Conservation (phyloP, 1,140 invertebrate species). For the Mizuhopecten yessoensis region DNA sequence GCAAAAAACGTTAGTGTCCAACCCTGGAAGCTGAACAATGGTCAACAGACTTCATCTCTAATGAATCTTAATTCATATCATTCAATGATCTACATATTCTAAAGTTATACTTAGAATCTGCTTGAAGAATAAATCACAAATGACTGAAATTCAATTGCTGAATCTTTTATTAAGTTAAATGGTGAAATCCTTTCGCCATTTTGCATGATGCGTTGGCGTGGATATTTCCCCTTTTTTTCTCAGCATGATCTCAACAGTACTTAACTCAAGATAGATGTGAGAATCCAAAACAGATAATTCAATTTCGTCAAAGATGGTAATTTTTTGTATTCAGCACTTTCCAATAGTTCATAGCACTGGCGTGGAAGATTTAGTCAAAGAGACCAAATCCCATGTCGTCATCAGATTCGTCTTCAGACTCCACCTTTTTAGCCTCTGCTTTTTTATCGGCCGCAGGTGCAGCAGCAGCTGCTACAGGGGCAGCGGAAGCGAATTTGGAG, state of each 20-base stretch:
- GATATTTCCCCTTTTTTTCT: neutral
- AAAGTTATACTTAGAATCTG: no score
- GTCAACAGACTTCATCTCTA: no score
- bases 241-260: neutral
- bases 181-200: neutral
- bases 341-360: neutral
- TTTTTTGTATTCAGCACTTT: neutral
- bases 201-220: neutral
- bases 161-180: neutral
- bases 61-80: no score
- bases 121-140: constrained; percentile 7
- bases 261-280: neutral
- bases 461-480: constrained; percentile 86
- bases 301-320: neutral
- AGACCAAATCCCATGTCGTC: constrained; percentile 82
- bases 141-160: neutral
- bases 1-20: no score
- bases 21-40: no score
- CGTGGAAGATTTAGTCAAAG: constrained; percentile 74
- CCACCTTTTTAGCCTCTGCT: constrained; percentile 82
- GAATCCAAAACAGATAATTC: neutral
- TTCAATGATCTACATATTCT: no score
- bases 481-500: constrained; percentile 92
- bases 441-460: constrained; percentile 85
- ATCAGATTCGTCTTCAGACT: constrained; percentile 82